Conservation (phyloP, 2,888 invertebrate species). For the Heliothis peltigera region DNA sequence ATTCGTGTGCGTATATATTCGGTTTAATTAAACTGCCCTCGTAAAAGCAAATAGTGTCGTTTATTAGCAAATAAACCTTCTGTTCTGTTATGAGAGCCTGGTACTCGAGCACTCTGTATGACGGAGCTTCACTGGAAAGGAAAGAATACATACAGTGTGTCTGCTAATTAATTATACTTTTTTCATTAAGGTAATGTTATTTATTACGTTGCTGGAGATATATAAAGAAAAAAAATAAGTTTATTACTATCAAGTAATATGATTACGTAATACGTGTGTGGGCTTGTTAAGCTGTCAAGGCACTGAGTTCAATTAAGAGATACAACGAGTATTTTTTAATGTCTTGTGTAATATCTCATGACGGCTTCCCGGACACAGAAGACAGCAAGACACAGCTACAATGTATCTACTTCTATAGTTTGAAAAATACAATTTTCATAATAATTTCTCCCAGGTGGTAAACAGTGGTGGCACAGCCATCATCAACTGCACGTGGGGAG, state of each 20-base stretch:
- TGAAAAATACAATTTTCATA: not conserved
- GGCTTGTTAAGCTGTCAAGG: no score
- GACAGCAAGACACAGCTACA: not conserved
- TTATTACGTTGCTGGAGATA: not conserved
- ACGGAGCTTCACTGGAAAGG: not conserved
- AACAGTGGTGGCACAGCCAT: constrained; percentile 95
- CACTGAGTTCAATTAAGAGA: no score
- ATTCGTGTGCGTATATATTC: constrained; percentile 58
- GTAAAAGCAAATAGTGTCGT: constrained; percentile 63
- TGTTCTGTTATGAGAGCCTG: constrained; percentile 29
- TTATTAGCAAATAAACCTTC: constrained; percentile 54
- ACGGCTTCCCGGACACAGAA: no score
- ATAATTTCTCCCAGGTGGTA: constrained; percentile 89
- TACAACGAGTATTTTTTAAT: no score
- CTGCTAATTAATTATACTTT: not conserved
- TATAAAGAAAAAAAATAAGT: not conserved
- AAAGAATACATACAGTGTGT: constrained; percentile 2
- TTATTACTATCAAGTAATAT: not conserved
- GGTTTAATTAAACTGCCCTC: constrained; percentile 64
- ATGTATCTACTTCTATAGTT: not conserved
- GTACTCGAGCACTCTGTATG: constrained; percentile 25
- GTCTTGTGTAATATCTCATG: no score
- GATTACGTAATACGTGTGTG: no score
- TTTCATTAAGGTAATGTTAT: not conserved
- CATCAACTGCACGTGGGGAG: constrained; percentile 96